These are phyloP conservation scores for Lutraria rhynchaena DNA, from an alignment of 1,140 invertebrate genomes.

Conservation along the genomic window DNA sequence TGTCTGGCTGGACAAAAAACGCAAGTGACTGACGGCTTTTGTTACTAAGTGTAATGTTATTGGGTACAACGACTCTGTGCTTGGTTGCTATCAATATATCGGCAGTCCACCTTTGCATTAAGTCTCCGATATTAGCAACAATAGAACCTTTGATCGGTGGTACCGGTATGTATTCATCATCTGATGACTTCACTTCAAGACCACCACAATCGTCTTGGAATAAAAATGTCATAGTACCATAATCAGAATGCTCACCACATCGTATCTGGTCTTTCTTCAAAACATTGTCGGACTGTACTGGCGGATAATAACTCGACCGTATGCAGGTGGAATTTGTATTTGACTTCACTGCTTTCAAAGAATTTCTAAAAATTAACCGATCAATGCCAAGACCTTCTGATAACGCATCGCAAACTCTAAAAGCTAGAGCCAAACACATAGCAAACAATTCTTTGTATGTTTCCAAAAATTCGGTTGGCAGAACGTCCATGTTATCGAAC, in stretches of 20 bases:
- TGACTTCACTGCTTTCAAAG: neutral
- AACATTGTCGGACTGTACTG: neutral
- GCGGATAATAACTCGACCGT: neutral
- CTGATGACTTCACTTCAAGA: conserved; percentile 68
- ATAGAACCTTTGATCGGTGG: conserved; percentile 32
- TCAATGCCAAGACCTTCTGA: neutral
- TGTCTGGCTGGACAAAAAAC: conserved; percentile 90
- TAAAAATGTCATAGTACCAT: conserved; percentile 89
- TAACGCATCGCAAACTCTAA: neutral
- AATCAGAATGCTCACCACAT: conserved; percentile 88
- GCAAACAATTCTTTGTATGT: neutral
- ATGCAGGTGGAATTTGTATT: neutral
- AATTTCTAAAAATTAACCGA: neutral
- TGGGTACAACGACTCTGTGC: conserved; percentile 89
- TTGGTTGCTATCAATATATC: conserved; percentile 70
- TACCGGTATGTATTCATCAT: conserved; percentile 43
- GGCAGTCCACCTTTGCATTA: conserved; percentile 60
- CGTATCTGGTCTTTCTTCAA: conserved; percentile 83
- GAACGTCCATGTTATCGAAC: too few relatives aligned
- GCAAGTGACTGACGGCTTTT: conserved; percentile 88
- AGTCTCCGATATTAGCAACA: conserved; percentile 51
- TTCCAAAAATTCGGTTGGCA: neutral
- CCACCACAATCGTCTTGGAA: conserved; percentile 85
- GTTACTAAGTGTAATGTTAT: conserved; percentile 84
- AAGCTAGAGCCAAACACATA: neutral